Conservation (phyloP, 2,113 vertebrate genomes). For the Boleophthalmus pectinirostris region DNA sequence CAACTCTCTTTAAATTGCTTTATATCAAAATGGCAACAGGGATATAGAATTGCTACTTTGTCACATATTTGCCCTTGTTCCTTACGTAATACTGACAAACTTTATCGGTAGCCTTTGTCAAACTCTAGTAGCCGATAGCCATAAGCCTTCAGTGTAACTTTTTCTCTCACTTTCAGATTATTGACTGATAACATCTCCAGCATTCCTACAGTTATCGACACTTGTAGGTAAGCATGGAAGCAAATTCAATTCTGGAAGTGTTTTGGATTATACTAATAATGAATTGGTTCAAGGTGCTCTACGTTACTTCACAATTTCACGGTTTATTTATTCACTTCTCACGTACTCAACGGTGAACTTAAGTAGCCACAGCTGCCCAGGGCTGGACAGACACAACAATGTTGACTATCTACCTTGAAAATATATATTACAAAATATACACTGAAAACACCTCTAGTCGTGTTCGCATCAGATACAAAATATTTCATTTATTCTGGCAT, state of each 20-base stretch:
- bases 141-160: neutral
- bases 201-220: neutral
- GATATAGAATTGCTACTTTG: too few species aligned
- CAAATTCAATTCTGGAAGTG: neutral
- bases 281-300: neutral
- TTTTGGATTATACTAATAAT: neutral
- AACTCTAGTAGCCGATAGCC: neutral
- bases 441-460: too few species aligned
- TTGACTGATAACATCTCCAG: neutral
- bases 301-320: neutral
- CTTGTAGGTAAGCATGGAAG: neutral
- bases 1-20: neutral
- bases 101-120: neutral
- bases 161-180: constrained; percentile 17
- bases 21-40: neutral
- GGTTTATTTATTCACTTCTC: neutral
- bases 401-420: too few species aligned
- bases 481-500: too few species aligned
- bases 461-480: too few species aligned
- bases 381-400: too few species aligned
- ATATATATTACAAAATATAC: too few species aligned
- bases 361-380: too few species aligned
- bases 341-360: too few species aligned
- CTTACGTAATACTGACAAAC: too few species aligned
- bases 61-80: neutral